Base-by-base conservation (phyloP, 2,113 vertebrate species). In the Spermophilus dauricus region DNA sequence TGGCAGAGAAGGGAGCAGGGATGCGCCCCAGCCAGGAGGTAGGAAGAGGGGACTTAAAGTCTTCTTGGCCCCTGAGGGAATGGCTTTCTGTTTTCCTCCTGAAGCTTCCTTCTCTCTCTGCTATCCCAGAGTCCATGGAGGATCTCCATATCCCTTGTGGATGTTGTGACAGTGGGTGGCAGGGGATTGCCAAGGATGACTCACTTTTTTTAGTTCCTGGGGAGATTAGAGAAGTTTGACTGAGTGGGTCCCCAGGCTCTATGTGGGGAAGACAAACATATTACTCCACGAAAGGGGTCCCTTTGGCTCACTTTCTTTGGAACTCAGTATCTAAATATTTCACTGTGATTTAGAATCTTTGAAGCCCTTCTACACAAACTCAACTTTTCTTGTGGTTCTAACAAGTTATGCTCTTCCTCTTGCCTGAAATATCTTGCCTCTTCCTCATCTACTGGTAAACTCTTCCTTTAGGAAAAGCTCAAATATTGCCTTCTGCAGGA, bases 211-310 rank as follows among this genome's bases (percentile, higher is more conserved):
- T 51, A 34, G 91, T 83, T 51, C 18, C 72, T 61, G 28, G 78
- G 70, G 83, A 93, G 61, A 5, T 0, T 96, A 76, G 70, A 86
- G 45, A 94, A 95, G 42, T 96, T 93, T 94, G 80, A 20, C 82
- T 96, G 78, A 88, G 51, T 75, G 81, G n/a, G 78, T 97, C 91
- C 82, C 92, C 58, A 97, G 96, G 70, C 56, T 90, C 86, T 73
- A 9, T 26, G 8, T 73, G 70, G 10, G 22, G 34, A 81, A 92
- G 45, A 87, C 17, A 89, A 8, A 48, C 18, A 53, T 18, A 45
- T 30, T 69, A 2, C 42, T 81, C 37, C 12, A 42, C 32, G 30
- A 91, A 34, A 80, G 58, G 18, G 8, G 18, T 80, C n/a, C n/a
- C 42, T 86, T 70, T 76, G 69, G 53, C 34, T 84, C 51, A 12